Percentiles rank a stretch among this genome's conserved stretches.
Evolutionary conservation across 2,797 vertebrate genomes (phyloP).

Genomic region (Nasua narica): DNA sequence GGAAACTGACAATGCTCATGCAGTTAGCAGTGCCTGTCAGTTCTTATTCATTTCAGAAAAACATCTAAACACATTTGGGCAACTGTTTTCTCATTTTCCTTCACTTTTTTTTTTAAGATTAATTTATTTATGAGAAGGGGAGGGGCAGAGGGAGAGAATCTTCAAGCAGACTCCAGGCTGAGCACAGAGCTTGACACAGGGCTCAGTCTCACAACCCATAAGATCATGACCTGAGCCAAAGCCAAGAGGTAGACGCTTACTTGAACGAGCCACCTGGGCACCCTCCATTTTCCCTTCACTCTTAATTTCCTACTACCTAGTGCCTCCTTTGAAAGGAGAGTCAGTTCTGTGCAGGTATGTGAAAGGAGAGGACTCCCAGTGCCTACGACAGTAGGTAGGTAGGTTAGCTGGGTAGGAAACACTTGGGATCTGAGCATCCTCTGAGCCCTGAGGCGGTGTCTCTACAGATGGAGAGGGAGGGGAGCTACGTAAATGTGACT

Average conservation of each 20-base stretch:
- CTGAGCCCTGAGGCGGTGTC: not conserved
- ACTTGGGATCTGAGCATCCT: not conserved
- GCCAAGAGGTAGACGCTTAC: not conserved
- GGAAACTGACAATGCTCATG: not conserved
- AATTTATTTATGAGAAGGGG: not conserved
- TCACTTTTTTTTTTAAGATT: not conserved
- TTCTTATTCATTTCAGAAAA: conserved; percentile 20
- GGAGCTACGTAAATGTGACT: not conserved
- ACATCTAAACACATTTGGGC: not conserved
- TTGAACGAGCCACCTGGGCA: not conserved
- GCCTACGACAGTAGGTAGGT: not conserved
- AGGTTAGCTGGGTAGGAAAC: not conserved
- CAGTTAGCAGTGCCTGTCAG: not conserved
- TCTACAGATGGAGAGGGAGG: not conserved
- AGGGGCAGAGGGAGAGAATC: not conserved
- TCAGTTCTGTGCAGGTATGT: not conserved
- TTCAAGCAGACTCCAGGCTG: not conserved
- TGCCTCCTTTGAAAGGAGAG: not conserved
- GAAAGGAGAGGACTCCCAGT: not conserved
- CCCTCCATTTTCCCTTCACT: not conserved
- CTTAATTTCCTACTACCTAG: not conserved
- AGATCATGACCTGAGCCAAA: not conserved
- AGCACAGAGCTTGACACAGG: not conserved
- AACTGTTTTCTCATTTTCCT: not conserved
- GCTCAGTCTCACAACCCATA: not conserved